Evolutionary conservation across 1,140 invertebrate genomes (phyloP), one percentile per base, ranked within the genome.

Genomic region (Drosophila parvula): DNA sequence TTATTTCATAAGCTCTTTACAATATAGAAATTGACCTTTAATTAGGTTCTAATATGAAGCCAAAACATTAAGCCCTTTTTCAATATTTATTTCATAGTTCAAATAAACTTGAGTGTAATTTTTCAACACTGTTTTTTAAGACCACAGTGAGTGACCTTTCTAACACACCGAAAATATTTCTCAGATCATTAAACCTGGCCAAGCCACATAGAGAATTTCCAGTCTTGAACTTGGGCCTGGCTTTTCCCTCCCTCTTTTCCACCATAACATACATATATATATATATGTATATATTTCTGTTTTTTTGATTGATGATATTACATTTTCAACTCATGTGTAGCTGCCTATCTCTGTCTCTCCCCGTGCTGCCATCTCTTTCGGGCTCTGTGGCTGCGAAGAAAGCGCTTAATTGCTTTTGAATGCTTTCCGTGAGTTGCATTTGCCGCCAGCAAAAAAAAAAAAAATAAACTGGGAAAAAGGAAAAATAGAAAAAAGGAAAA

Each of bases 391-490:
- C 62, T 48, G 38, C 62, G 78, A 82, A 82, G 80, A 82, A 83
- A 83, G 80, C 80, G 80, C 80, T 83, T 83, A 83, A 83, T 83
- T 83, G 80, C 80, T 83, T 83, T 83, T 82, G 80, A 83, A 83
- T 83, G 80, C 80, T 83, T 82, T 82, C 80, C 80, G 75, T 83
- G 76, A 83, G 80, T 69, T 82, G 75, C 80, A 75, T 78, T 76
- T 69, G 75, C 71, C 58, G 80, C 79, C 74, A 78, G 61, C 62
- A 65, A 75, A 64, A 62, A 58, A 71, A 64, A 63, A 62, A 34
- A 40, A 5, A 53, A 30, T 18, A 22, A 55, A 43, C 10, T 28
- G 38, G 27, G 36, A 30, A 58, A 45, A 43, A 59, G 27, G 8
- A 47, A 41, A 51, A 55, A 67, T 55, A 51, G 22, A 30, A 14